A percentile compares a stretch with the other conserved stretches of the same genome.
These are phyloP conservation scores for Drosophila buzzatii DNA, from an alignment of 2,888 invertebrate genomes.

Conservation along the genomic window DNA sequence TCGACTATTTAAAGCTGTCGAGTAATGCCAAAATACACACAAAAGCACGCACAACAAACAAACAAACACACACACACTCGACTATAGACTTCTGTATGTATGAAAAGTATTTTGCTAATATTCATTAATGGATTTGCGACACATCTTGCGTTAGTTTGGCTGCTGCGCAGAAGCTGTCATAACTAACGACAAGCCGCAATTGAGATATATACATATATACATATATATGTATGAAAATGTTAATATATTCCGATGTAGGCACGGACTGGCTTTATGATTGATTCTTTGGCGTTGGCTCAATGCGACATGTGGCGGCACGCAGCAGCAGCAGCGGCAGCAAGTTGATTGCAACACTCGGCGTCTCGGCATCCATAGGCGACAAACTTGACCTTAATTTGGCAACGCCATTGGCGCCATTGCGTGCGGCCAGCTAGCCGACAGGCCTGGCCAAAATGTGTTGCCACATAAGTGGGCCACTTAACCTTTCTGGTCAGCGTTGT, in stretches of 20 bases:
- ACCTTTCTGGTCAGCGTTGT: conserved; percentile 43
- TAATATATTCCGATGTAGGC: background rate
- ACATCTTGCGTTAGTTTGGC: conserved; percentile 32
- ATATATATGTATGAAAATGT: background rate
- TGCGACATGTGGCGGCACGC: conserved; percentile 30
- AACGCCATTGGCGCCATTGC: conserved; percentile 36
- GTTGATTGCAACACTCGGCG: conserved; percentile 33
- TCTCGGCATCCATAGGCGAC: conserved; percentile 52
- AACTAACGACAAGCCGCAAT: conserved; percentile 10
- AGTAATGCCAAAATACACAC: conserved; percentile 41
- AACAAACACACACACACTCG: background rate
- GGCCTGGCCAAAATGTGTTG: conserved; percentile 32
- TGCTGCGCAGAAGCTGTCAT: conserved; percentile 37
- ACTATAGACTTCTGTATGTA: conserved; percentile 9
- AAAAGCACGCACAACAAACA: background rate
- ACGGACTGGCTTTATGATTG: conserved; percentile 48
- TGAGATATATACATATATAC: background rate
- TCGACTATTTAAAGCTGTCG: conserved; percentile 42
- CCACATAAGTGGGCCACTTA: conserved; percentile 56
- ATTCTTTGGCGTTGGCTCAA: conserved; percentile 38
- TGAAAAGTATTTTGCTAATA: conserved; percentile 56
- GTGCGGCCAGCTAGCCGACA: conserved; percentile 40
- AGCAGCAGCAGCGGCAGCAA: background rate
- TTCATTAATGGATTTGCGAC: conserved; percentile 63
- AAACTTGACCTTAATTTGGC: conserved; percentile 72